These are phyloP conservation scores for Hyperopisus bebe DNA, from an alignment of 2,113 vertebrate species.

Conservation along the genomic window DNA sequence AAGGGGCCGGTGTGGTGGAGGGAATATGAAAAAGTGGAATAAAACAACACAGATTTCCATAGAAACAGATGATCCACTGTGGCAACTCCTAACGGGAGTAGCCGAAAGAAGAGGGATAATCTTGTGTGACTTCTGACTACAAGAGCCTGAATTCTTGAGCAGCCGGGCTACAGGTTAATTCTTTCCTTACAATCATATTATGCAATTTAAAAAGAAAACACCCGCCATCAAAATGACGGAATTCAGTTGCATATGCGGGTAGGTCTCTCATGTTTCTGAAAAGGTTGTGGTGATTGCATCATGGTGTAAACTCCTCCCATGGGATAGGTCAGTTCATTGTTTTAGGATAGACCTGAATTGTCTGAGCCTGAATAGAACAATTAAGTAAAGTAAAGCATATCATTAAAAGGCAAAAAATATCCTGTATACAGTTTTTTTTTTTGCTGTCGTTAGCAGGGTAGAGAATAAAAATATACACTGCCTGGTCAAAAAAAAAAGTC, in stretches of 20 bases:
- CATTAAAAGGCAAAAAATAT: background rate
- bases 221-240: background rate
- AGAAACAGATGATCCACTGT: too few species aligned
- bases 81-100: too few species aligned
- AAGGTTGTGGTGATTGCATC: background rate
- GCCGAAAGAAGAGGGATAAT: too few species aligned
- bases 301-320: background rate
- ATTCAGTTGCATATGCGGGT: background rate
- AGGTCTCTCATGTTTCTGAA: background rate
- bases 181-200: background rate
- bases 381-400: background rate
- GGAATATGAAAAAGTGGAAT: too few species aligned
- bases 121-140: too few species aligned
- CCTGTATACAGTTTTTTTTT: background rate
- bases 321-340: background rate
- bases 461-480: background rate
- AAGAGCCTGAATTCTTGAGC: background rate
- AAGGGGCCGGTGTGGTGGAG: too few species aligned
- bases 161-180: background rate
- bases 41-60: too few species aligned
- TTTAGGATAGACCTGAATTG: background rate
- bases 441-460: background rate
- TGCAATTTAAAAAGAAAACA: background rate
- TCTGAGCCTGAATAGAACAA: background rate
- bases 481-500: too few species aligned